A percentile compares a stretch with the other conserved stretches of the same genome.
phyloP scores from a whole-genome alignment of 2,797 vertebrate species.

The Triplophysa bombifrons region DNA sequence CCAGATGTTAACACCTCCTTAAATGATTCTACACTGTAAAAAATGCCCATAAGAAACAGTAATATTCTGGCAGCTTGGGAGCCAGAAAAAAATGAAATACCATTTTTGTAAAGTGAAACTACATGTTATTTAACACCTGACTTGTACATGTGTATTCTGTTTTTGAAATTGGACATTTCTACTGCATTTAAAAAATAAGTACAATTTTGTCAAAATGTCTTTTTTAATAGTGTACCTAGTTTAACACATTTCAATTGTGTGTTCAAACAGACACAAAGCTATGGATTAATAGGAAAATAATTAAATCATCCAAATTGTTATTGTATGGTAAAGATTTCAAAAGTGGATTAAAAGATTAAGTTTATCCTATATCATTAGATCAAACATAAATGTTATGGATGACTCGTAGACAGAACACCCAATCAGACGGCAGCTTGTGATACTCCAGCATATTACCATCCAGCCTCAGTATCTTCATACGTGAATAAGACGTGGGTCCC shows the following conservation, averaged over 20 bases:
- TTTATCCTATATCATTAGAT: slow-evolving; percentile 31
- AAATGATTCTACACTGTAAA: neutral
- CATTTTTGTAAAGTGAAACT: no score
- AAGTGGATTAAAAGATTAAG: neutral
- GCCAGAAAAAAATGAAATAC: no score
- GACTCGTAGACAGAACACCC: slow-evolving; percentile 77
- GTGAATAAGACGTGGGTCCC: slow-evolving; percentile 74
- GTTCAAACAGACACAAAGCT: neutral
- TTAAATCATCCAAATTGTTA: neutral
- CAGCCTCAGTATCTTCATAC: slow-evolving; percentile 74
- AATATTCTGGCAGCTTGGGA: no score
- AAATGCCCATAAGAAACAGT: no score
- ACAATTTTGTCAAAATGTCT: no score
- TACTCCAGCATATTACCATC: slow-evolving; percentile 76
- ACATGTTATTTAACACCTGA: no score
- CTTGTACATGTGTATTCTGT: no score
- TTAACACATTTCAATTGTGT: neutral
- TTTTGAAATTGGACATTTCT: no score
- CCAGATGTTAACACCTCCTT: neutral
- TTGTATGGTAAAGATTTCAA: neutral
- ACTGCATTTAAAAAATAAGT: no score
- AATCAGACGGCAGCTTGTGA: slow-evolving; percentile 75
- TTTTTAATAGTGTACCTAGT: neutral
- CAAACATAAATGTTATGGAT: slow-evolving; percentile 73
- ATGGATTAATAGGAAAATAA: neutral